Conservation (phyloP, 2,888 invertebrate genomes). For the Sinopyrophorus schimmeli region DNA sequence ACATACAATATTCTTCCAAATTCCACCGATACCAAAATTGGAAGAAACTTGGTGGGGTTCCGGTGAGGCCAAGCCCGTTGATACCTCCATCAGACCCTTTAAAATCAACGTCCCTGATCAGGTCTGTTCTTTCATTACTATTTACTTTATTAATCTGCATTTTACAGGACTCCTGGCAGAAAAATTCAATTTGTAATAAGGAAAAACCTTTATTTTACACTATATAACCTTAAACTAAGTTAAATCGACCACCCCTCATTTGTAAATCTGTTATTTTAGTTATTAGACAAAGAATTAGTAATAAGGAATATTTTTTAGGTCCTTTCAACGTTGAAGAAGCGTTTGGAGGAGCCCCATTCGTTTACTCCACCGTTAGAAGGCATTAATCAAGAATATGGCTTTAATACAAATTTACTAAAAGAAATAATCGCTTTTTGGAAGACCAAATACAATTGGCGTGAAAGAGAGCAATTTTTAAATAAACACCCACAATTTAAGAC, state of each 20-base stretch:
- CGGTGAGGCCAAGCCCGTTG: constrained; percentile 54
- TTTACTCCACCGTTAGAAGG: constrained; percentile 64
- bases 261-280: no score
- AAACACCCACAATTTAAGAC: constrained; percentile 70
- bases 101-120: constrained; percentile 7
- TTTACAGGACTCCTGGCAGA: no score
- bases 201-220: no score
- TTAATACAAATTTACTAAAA: constrained; percentile 70
- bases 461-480: constrained; percentile 65
- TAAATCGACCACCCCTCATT: no score
- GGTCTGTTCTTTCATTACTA: no score
- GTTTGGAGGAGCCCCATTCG: constrained; percentile 57
- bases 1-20: constrained; percentile 16
- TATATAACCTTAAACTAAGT: no score
- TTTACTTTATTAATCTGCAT: no score
- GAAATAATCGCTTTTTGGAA: constrained; percentile 78
- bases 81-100: constrained; percentile 3
- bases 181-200: no score
- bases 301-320: constrained; percentile 50
- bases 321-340: no score
- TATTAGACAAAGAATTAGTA: no score
- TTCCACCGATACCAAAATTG: constrained; percentile 32
- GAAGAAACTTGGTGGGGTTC: constrained; percentile 63
- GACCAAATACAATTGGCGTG: constrained; percentile 68
- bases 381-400: constrained; percentile 77